Conservation (phyloP, 2,888 invertebrate genomes). For the Agonopterix heracliana region DNA sequence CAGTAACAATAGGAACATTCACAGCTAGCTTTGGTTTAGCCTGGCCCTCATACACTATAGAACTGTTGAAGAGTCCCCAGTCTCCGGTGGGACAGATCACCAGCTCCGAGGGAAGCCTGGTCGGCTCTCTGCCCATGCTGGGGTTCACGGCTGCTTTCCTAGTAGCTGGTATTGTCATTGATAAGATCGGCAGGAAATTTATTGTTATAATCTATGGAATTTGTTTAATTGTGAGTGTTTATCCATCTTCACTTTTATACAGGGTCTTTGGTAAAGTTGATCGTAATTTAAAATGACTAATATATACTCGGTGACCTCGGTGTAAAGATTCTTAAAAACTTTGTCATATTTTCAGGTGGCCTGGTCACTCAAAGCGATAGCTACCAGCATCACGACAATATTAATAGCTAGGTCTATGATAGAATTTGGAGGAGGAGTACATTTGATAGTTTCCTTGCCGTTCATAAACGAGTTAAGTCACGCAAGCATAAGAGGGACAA, state of each 20-base stretch:
- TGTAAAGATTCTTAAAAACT: background rate
- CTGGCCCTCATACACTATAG: background rate
- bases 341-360: background rate
- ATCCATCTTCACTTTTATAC: no score
- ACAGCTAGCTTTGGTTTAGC: background rate
- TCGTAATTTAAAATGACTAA: no score
- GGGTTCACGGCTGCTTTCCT: background rate
- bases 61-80: background rate
- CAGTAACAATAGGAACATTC: background rate
- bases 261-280: no score
- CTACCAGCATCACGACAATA: background rate
- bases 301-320: no score
- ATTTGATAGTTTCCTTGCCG: background rate
- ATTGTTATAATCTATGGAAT: no score
- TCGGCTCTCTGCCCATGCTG: constrained; percentile 1
- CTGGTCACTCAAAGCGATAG: background rate
- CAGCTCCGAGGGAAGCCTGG: background rate
- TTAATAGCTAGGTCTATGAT: background rate
- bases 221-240: background rate
- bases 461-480: background rate
- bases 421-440: background rate
- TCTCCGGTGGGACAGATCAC: background rate
- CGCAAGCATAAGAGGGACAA: background rate
- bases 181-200: no score
- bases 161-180: no score